These are phyloP conservation scores for Erpobdella octoculata DNA, from an alignment of 2,888 invertebrate genomes.

Conservation along the genomic window DNA sequence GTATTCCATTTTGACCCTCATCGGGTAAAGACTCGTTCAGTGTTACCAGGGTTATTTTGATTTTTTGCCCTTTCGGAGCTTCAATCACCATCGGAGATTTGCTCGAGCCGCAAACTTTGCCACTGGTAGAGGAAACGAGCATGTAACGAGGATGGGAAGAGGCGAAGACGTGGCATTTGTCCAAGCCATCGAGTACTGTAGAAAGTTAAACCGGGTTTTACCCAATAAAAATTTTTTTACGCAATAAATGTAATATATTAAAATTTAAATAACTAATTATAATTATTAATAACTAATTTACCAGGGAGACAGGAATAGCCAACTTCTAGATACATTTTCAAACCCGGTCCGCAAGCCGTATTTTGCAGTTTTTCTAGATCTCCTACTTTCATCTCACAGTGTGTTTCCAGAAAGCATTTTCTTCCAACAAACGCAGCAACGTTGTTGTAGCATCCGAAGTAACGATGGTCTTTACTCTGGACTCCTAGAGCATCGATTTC, in stretches of 20 bases:
- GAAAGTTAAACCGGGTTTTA: neutral
- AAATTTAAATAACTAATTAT: neutral
- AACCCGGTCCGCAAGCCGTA: conserved; percentile 14
- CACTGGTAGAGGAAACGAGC: neutral
- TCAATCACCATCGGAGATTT: neutral
- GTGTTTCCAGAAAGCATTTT: conserved; percentile 1
- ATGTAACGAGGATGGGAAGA: neutral
- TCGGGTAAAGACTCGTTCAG: too few species aligned
- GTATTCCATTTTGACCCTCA: too few species aligned
- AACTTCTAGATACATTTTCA: conserved; percentile 25
- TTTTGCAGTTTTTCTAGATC: conserved; percentile 4
- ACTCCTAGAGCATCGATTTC: neutral
- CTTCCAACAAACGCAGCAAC: neutral
- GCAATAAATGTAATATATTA: neutral
- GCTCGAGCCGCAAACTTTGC: neutral
- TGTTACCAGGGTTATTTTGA: too few species aligned
- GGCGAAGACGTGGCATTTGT: neutral
- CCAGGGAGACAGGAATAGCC: conserved; percentile 9
- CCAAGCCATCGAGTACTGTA: neutral
- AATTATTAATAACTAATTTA: neutral
- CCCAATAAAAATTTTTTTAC: neutral
- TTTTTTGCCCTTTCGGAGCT: conserved; percentile 2
- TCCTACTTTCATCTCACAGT: conserved; percentile 10
- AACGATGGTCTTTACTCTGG: neutral
- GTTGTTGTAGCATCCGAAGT: conserved; percentile 19